phyloP scores from a whole-genome alignment of 2,113 vertebrate species.

The Bubo scandiacus region DNA sequence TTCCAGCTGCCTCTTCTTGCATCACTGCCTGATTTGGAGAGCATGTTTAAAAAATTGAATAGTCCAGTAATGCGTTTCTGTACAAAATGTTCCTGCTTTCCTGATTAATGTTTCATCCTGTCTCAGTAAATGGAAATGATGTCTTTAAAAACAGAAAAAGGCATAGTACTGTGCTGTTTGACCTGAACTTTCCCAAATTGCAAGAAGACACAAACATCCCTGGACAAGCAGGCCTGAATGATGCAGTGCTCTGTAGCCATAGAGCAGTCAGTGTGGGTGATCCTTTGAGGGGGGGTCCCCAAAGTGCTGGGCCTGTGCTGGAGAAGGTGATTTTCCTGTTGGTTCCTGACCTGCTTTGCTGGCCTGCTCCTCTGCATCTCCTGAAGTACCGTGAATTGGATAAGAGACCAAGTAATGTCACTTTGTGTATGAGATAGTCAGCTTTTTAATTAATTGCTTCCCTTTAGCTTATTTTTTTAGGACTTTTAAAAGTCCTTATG shows the following conservation, averaged over 20 bases:
- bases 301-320: not conserved
- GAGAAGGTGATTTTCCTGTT: not conserved
- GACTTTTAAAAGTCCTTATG: not conserved
- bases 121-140: not conserved
- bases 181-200: not conserved
- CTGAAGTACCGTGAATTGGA: not conserved
- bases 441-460: not conserved
- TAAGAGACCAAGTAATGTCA: not conserved
- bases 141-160: not conserved
- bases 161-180: rapidly evolving
- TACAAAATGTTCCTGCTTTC: not conserved
- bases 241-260: rapidly evolving
- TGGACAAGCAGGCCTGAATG: not conserved
- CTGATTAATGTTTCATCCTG: not conserved
- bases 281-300: not conserved
- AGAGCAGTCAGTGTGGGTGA: too few species aligned
- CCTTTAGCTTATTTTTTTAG: not conserved
- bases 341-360: not conserved
- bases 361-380: not conserved
- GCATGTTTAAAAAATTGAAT: not conserved
- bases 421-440: not conserved
- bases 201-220: not conserved
- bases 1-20: not conserved
- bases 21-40: not conserved
- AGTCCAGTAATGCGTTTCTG: not conserved